A percentile compares a stretch with the other conserved stretches of the same genome.
Evolutionary conservation across 2,113 vertebrate species (phyloP).

Genomic region (Quiscalus mexicanus): DNA sequence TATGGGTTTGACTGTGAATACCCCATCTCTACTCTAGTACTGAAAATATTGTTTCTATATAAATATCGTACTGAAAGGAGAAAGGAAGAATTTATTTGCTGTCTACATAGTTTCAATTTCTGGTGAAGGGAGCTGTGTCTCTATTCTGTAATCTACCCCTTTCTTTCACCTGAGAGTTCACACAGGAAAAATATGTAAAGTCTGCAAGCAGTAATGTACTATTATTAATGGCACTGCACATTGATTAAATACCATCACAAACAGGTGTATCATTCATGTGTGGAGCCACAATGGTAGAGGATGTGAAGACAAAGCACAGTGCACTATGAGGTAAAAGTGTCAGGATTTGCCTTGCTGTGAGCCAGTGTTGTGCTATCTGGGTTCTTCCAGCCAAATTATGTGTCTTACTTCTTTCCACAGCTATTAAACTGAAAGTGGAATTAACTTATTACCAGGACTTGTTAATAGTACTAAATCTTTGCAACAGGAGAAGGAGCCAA

Average conservation of each 20-base stretch:
- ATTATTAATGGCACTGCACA: neutral
- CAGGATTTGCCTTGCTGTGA: neutral
- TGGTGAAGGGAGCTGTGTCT: neutral
- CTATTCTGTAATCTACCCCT: neutral
- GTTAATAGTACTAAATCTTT: neutral
- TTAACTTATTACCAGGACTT: neutral
- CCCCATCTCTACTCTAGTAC: neutral
- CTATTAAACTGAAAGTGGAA: neutral
- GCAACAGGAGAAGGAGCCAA: neutral
- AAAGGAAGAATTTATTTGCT: neutral
- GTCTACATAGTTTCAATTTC: neutral
- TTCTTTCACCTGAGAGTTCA: neutral
- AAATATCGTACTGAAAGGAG: neutral
- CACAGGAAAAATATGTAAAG: neutral
- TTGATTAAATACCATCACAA: neutral
- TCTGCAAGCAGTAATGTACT: neutral
- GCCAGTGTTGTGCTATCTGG: neutral
- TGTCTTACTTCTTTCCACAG: neutral
- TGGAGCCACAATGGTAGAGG: neutral
- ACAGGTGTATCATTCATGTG: neutral
- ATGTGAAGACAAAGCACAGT: neutral
- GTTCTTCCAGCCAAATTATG: neutral
- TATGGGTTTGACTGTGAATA: neutral
- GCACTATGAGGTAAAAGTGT: neutral
- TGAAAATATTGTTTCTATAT: neutral